Conservation (phyloP, 2,888 invertebrate genomes). For the Drosophila nr. medialis region DNA sequence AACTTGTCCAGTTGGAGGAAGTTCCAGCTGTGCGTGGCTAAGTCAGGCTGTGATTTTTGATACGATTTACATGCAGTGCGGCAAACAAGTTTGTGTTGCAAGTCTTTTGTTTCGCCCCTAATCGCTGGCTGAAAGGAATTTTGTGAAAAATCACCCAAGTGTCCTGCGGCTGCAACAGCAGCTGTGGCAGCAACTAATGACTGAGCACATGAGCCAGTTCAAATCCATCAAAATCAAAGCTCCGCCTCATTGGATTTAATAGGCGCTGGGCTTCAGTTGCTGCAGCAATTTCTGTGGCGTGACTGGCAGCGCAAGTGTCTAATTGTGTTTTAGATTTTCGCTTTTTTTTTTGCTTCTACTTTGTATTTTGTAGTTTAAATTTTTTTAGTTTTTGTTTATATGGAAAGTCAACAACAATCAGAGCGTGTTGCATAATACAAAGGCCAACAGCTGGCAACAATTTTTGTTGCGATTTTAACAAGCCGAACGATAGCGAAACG, state of each 20-base stretch:
- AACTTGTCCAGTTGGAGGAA: slow-evolving; percentile 14
- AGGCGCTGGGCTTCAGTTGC: slow-evolving; percentile 15
- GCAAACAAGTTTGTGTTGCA: slow-evolving; percentile 57
- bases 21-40: slow-evolving; percentile 68
- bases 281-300: slow-evolving; percentile 53
- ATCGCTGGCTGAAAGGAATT: slow-evolving; percentile 50
- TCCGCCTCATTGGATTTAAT: slow-evolving; percentile 46
- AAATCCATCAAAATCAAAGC: slow-evolving; percentile 68
- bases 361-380: not conserved
- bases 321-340: slow-evolving; percentile 63
- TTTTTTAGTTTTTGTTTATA: slow-evolving; percentile 27
- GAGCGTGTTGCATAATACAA: slow-evolving; percentile 80
- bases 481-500: slow-evolving; percentile 76
- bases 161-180: slow-evolving; percentile 60
- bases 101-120: slow-evolving; percentile 61
- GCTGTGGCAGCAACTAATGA: slow-evolving; percentile 40
- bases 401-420: slow-evolving; percentile 69
- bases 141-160: slow-evolving; percentile 63
- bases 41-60: slow-evolving; percentile 40
- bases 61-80: slow-evolving; percentile 61
- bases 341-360: slow-evolving; percentile 26
- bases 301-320: slow-evolving; percentile 76
- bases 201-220: slow-evolving; percentile 44
- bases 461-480: slow-evolving; percentile 73
- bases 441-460: slow-evolving; percentile 62